Conservation (phyloP, 2,113 vertebrate genomes). For the Amblyopsis rosae region DNA sequence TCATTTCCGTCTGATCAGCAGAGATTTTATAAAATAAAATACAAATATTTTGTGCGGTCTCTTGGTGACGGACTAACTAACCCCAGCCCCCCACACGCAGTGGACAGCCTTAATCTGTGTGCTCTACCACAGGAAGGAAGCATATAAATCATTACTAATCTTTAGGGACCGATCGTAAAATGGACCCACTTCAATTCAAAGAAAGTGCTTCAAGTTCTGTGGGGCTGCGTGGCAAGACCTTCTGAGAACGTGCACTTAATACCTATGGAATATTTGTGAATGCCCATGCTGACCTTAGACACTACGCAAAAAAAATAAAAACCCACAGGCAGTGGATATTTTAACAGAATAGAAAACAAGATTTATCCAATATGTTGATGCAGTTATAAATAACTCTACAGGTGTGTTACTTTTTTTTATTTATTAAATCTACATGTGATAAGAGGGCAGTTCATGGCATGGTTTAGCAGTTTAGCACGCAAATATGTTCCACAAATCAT, state of each 20-base stretch:
- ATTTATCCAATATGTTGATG: no score
- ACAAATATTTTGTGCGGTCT: no score
- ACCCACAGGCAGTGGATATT: no score
- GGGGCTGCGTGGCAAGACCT: conserved; percentile 35
- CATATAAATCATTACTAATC: conserved; percentile 94
- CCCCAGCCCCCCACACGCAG: conserved; percentile 51
- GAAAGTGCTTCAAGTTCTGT: conserved; percentile 86
- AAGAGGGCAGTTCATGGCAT: no score
- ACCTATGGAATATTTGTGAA: conserved; percentile 82
- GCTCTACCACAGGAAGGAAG: conserved; percentile 88
- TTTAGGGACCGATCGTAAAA: conserved; percentile 89
- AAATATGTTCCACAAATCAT: no score
- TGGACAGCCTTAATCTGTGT: conserved; percentile 85
- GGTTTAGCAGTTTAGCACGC: no score
- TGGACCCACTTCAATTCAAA: conserved; percentile 88
- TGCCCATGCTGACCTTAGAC: conserved; percentile 71
- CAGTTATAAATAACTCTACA: no score
- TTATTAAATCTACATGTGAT: no score
- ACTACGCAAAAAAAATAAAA: no score
- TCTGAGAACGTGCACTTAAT: conserved; percentile 76
- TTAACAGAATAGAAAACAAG: no score
- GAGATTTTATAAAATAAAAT: no score
- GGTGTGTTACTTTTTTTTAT: no score
- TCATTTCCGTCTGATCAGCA: background rate
- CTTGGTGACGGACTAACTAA: background rate